Base-by-base conservation (phyloP, 35 echinoderm and acorn worm species). In the Chiridota heheva region DNA sequence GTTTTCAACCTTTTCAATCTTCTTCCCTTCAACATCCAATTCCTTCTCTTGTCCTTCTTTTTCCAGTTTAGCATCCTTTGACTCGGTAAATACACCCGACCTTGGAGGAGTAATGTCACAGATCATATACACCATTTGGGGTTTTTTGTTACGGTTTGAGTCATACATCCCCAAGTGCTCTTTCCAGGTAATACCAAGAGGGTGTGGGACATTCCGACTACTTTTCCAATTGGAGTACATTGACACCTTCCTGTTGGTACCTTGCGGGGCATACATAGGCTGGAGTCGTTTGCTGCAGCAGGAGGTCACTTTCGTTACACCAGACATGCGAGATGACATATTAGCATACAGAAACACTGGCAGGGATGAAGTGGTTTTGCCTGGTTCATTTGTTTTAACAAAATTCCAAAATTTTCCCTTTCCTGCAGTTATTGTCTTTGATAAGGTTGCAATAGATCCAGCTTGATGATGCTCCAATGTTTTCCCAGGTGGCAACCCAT, bases 221-320 rank as follows among this genome's bases (percentile, higher is more conserved):
- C 84, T 32, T 73, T 85, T 79, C 95, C 95, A 98, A 42, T 98
- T 98, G 28, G 95, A 98, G 63, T 98, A 98, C 95, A 98, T 98
- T 22, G 95, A 98, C 13, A 98, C 72, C 41, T 88, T 91, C 2
- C 67, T 38, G 70, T 98, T 98, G 7, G 66, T 57, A 10, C 89
- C 84, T 62, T 98, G 95, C 51, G 74, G 63, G 15, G 86, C 95
- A 88, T 91, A 98, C 95, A 98, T 98, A 37, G 95, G 95, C 51
- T 98, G 95, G 29, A 75, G 73, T 46, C 89, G 58, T 51, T 87
- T 81, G 5, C 74, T 70, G 39, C 89, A 91, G 59, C 92, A 96
- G 60, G 71, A 85, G n/a, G 92, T 96, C 28, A 80, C 83, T 59
- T 90, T 72, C 13, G 92, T 89, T 1, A 96, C 64, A 61, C 78